Conservation (phyloP, 2,888 invertebrate species). For the Abrostola tripartita region DNA sequence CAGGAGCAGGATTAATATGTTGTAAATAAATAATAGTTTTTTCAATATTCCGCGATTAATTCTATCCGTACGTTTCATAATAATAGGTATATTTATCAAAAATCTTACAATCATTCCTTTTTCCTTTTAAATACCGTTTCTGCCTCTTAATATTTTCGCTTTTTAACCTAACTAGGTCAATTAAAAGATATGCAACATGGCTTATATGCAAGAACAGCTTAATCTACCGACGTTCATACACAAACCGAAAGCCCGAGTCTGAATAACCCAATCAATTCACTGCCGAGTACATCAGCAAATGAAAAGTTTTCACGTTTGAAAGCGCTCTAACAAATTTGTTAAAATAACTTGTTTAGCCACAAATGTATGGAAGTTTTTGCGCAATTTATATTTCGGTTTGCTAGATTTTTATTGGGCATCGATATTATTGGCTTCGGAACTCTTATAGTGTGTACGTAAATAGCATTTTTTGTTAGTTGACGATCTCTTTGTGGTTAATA, state of each 20-base stretch:
- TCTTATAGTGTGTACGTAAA: background rate
- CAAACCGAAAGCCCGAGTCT: background rate
- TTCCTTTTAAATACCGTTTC: no score
- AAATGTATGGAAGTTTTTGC: slow-evolving; percentile 35
- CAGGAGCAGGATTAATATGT: no score
- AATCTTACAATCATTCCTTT: no score
- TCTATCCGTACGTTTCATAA: no score
- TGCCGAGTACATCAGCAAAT: slow-evolving; percentile 23
- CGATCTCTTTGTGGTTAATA: no score
- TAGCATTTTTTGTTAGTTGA: background rate
- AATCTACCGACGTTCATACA: background rate
- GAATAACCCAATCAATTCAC: slow-evolving; percentile 36
- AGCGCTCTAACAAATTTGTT: slow-evolving; percentile 40
- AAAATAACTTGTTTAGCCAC: slow-evolving; percentile 38
- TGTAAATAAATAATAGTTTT: no score
- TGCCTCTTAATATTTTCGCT: background rate
- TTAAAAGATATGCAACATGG: background rate
- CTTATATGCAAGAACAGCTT: background rate
- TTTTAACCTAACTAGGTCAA: background rate
- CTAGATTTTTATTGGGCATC: background rate
- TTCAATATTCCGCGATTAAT: no score
- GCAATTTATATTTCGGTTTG: slow-evolving; percentile 17
- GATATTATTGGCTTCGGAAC: slow-evolving; percentile 9
- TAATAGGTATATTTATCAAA: no score
- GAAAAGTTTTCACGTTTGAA: slow-evolving; percentile 38